Conservation (phyloP, 2,888 invertebrate species). For the Coenonympha arcania region DNA sequence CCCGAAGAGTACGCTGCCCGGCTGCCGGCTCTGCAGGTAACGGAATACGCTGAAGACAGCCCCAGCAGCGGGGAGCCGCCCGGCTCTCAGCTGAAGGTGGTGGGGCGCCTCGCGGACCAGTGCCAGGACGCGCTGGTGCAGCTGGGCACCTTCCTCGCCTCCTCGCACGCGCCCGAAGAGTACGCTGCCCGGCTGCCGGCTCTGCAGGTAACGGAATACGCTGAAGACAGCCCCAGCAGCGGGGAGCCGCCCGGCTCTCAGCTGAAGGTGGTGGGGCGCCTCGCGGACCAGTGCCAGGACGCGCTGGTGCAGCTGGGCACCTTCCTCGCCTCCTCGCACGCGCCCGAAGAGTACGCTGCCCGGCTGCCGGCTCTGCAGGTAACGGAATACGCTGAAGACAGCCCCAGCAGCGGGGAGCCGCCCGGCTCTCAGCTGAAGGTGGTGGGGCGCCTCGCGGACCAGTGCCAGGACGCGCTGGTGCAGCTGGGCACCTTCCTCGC, state of each 20-base stretch:
- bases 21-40: conserved; percentile 83
- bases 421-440: conserved; percentile 87
- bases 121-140: too few relatives aligned
- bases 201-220: conserved; percentile 66
- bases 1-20: conserved; percentile 94
- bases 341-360: conserved; percentile 94
- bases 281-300: too few relatives aligned
- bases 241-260: conserved; percentile 81
- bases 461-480: conserved; percentile 98
- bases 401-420: conserved; percentile 64
- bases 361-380: conserved; percentile 86
- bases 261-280: conserved; percentile 89
- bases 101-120: too few relatives aligned
- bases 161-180: conserved; percentile 95
- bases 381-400: conserved; percentile 56
- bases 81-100: conserved; percentile 88
- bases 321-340: too few relatives aligned
- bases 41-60: neutral
- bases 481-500: conserved; percentile 98
- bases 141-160: too few relatives aligned
- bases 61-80: conserved; percentile 65
- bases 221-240: conserved; percentile 18
- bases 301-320: too few relatives aligned
- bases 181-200: conserved; percentile 91
- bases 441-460: conserved; percentile 87